A percentile compares a stretch with the other conserved stretches of the same genome.
These are phyloP conservation scores for Copidosoma floridanum DNA, from an alignment of 1,140 invertebrate species.

Conservation along the genomic window DNA sequence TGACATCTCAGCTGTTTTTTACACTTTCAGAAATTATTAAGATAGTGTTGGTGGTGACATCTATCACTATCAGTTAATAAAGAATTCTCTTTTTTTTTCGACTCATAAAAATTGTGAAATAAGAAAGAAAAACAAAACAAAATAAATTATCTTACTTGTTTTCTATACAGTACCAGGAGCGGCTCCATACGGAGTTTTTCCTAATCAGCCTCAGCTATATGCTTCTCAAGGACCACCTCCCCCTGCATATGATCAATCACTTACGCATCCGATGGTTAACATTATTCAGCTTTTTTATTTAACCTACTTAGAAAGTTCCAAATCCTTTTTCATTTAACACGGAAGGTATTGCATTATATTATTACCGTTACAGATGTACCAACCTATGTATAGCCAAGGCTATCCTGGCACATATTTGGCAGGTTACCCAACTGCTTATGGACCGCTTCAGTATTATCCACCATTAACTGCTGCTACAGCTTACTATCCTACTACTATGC, in stretches of 20 bases:
- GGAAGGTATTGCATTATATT: background rate
- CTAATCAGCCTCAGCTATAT: conserved; percentile 59
- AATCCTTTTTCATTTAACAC: background rate
- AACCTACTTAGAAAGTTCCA: conserved; percentile 51
- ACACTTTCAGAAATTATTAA: too few relatives aligned
- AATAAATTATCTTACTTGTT: too few relatives aligned
- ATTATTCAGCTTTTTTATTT: too few relatives aligned
- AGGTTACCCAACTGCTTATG: conserved; percentile 71
- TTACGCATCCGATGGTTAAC: conserved; percentile 63
- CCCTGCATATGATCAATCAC: conserved; percentile 65
- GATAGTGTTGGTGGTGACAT: too few relatives aligned
- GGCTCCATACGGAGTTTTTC: conserved; percentile 65
- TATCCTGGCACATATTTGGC: conserved; percentile 67
- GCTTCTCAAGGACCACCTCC: conserved; percentile 60
- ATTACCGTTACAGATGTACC: conserved; percentile 62
- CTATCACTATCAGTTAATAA: too few relatives aligned
- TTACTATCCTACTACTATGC: conserved; percentile 64
- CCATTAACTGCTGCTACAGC: conserved; percentile 64
- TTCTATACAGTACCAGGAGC: conserved; percentile 60
- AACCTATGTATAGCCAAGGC: conserved; percentile 70
- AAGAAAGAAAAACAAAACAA: too few relatives aligned
- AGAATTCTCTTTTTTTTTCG: too few relatives aligned
- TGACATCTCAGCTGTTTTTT: too few relatives aligned
- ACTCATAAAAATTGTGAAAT: background rate
- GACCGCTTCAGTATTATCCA: conserved; percentile 71